Evolutionary conservation across 2,797 vertebrate genomes (phyloP).

Genomic region (Microchirus variegatus): DNA sequence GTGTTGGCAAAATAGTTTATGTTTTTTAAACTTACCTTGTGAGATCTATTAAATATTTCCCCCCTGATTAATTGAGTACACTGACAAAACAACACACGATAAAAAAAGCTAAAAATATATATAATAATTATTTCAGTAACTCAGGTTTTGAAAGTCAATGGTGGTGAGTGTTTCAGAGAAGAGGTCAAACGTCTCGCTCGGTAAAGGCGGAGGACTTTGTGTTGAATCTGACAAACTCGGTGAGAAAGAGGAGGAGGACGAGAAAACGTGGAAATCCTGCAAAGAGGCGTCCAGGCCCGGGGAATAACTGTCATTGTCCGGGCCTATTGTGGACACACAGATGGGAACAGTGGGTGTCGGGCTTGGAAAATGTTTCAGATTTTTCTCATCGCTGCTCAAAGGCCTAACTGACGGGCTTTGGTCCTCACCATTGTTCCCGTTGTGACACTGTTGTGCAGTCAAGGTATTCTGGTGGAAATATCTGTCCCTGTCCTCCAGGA

Average conservation of each 20-base stretch:
- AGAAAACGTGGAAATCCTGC: slow-evolving; percentile 93
- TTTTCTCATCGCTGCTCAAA: slow-evolving; percentile 95
- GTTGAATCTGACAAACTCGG: slow-evolving; percentile 90
- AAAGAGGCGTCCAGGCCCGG: slow-evolving; percentile 90
- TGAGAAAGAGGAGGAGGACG: slow-evolving; percentile 91
- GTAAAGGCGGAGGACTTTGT: slow-evolving; percentile 90
- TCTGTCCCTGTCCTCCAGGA: slow-evolving; percentile 90
- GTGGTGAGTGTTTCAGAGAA: slow-evolving; percentile 96
- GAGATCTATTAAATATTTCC: slow-evolving; percentile 55
- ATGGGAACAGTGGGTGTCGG: slow-evolving; percentile 91
- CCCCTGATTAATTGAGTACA: slow-evolving; percentile 63
- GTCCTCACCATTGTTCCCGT: slow-evolving; percentile 89
- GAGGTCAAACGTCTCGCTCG: slow-evolving; percentile 92
- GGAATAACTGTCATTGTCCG: slow-evolving; percentile 88
- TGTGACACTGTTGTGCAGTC: slow-evolving; percentile 87
- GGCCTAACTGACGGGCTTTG: slow-evolving; percentile 86
- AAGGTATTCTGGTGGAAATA: slow-evolving; percentile 91
- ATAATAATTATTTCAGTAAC: slow-evolving; percentile 78
- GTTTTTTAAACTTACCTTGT: slow-evolving; percentile 78
- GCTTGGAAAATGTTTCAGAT: slow-evolving; percentile 95
- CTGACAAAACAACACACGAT: slow-evolving; percentile 39
- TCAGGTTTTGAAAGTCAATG: slow-evolving; percentile 94
- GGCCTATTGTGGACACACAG: slow-evolving; percentile 92
- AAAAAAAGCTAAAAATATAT: slow-evolving; percentile 9
- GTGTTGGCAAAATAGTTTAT: slow-evolving; percentile 58